Conservation (phyloP, 92 coral and sea anemone genomes). For the Scolanthus callimorphus region DNA sequence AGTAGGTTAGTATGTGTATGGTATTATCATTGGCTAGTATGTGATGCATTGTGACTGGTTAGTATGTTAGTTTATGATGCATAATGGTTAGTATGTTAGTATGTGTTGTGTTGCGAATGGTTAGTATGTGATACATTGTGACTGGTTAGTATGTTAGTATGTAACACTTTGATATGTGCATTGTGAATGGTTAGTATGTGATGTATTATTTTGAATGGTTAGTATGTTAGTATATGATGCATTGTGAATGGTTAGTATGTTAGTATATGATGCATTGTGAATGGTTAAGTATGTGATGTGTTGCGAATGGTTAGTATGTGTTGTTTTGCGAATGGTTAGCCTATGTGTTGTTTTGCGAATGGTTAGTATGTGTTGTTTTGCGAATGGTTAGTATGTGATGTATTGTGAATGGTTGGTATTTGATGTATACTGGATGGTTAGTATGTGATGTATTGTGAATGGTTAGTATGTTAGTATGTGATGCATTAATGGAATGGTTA, state of each 20-base stretch:
- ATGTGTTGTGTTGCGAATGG: neutral
- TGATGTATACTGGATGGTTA: neutral
- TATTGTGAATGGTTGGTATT: neutral
- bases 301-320: conserved; percentile 1
- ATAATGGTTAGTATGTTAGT: neutral
- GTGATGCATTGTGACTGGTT: neutral
- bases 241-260: conserved; percentile 1
- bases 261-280: neutral
- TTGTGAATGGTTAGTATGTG: neutral
- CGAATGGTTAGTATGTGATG: neutral
- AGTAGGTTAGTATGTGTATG: neutral
- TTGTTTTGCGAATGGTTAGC: neutral
- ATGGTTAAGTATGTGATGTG: neutral
- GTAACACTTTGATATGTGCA: too few species aligned
- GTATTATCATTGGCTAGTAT: neutral
- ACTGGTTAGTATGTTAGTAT: conserved; percentile 5
- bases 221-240: neutral
- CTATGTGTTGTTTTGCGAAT: neutral
- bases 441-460: neutral
- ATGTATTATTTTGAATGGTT: neutral
- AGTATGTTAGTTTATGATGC: neutral
- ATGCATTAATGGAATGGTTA: neutral
- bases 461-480: conserved; percentile 3
- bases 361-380: neutral
- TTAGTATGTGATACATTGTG: neutral